These are phyloP conservation scores for Cossypha polioptera DNA, from an alignment of 2,797 vertebrate species.

Conservation along the genomic window DNA sequence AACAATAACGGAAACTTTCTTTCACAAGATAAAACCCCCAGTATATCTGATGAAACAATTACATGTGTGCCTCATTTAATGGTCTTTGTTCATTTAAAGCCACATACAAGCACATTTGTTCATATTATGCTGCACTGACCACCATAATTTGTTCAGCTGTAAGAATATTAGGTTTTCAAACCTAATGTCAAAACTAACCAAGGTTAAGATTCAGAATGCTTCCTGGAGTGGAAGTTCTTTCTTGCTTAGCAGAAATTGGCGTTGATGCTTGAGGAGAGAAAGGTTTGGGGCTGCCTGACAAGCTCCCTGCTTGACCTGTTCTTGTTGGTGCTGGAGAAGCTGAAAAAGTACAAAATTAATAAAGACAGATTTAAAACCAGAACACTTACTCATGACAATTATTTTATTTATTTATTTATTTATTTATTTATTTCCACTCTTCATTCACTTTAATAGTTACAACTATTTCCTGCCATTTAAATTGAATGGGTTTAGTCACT, in stretches of 20 bases:
- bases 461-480: neutral
- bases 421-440: neutral
- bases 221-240: constrained; percentile 85
- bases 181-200: constrained; percentile 78
- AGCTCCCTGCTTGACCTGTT: constrained; percentile 84
- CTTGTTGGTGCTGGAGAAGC: constrained; percentile 90
- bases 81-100: neutral
- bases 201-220: constrained; percentile 97
- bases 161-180: neutral
- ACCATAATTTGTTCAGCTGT: neutral
- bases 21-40: neutral
- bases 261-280: constrained; percentile 85
- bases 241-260: constrained; percentile 83
- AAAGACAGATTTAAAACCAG: neutral
- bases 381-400: neutral
- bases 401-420: neutral
- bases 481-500: neutral
- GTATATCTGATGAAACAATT: neutral
- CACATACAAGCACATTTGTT: neutral
- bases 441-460: neutral
- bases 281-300: constrained; percentile 90
- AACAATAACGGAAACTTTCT: neutral
- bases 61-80: neutral
- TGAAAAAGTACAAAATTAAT: constrained; percentile 64
- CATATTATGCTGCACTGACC: neutral